Conservation (phyloP, 2,888 invertebrate species). For the Nomada fabriciana region DNA sequence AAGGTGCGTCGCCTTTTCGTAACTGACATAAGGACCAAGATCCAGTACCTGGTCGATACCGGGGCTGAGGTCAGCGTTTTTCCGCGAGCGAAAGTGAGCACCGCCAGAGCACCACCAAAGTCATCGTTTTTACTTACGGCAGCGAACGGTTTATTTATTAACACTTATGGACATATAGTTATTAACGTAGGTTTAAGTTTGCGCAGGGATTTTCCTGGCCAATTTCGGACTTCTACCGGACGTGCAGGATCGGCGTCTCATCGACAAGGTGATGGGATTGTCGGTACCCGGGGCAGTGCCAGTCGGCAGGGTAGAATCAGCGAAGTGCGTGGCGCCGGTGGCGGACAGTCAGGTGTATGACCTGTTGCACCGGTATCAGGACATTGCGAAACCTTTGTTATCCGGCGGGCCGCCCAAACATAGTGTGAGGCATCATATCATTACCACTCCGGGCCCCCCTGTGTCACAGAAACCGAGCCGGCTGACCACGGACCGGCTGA, state of each 20-base stretch:
- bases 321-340: not conserved
- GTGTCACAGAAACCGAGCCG: not conserved
- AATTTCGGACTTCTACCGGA: not conserved
- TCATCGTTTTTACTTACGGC: not conserved
- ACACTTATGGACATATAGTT: not conserved
- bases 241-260: not conserved
- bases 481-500: not conserved
- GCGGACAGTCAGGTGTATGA: not conserved
- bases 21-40: no score
- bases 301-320: not conserved
- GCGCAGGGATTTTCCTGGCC: not conserved
- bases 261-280: not conserved
- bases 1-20: no score
- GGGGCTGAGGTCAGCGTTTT: conserved; percentile 9
- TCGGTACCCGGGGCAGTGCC: not conserved
- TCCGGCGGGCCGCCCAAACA: not conserved
- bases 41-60: conserved; percentile 16
- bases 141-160: conserved; percentile 1
- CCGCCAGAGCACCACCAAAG: not conserved
- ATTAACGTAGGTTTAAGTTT: not conserved
- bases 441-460: not conserved
- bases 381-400: not conserved
- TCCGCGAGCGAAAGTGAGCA: conserved; percentile 4
- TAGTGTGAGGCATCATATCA: not conserved
- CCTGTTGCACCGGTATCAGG: not conserved